Base-by-base conservation (phyloP, 2,888 invertebrate species). In the Hetaerina titia region DNA sequence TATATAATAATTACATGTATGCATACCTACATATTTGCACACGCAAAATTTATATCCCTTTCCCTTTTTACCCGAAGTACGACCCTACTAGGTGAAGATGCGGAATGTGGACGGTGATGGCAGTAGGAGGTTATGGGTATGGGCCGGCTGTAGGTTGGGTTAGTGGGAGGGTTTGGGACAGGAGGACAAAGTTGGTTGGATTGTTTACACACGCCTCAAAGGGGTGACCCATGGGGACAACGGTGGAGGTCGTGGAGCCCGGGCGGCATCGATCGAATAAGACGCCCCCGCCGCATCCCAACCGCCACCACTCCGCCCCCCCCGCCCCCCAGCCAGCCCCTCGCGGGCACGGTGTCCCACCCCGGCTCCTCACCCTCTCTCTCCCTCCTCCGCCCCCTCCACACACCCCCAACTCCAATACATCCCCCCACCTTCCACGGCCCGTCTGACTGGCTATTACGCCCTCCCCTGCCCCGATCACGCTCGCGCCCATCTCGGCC, bases 191-290 rank as follows among this genome's bases (percentile, higher is more conserved):
- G 90, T 22, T 7, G 90, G 90, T 15, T 25, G 45, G 90, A 64
- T 90, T 90, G 90, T 64, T 90, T 90, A 64, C 90, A 60, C 90
- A 63, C 64, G 63, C 90, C 90, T 64, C 90, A 63, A 45, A 90
- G 64, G 69, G 90, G 90, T 90, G 63, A 90, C 90, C 90, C 90
- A 45, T 58, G 63, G 90, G 90, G 90, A 90, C 90, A 90, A 63
- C 64, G 90, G 64, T 45, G 90, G 90, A 90, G 90, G 90, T 90
- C 90, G 90, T 64, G 90, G 90, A 45, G 90, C 90, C 90, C 90
- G 63, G 90, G 64, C 90, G 1, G 90, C 63, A 90, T 90, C 90
- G 90, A 90, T 90, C 90, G 90, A 31, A 31, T 31, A 90, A 90
- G 90, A 90, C 60, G 64, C 63, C 69, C 69, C 69, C 69, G 22